Percentiles rank a stretch among this genome's conserved stretches.
phyloP scores from a whole-genome alignment of 2,888 invertebrate species.

The Melanargia galathea region DNA sequence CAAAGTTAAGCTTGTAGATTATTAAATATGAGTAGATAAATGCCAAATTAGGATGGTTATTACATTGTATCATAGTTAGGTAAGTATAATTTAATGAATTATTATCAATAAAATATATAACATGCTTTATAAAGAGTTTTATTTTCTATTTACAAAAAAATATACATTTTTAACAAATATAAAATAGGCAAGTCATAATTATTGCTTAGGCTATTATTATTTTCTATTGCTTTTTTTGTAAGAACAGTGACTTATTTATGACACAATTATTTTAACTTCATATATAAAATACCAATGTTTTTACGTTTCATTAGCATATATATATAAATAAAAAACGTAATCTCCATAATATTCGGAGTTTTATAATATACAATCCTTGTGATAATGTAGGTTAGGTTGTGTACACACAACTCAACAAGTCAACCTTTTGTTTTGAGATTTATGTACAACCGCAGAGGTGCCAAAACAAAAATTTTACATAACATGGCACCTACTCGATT shows the following conservation, averaged over 20 bases:
- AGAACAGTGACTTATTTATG: no score
- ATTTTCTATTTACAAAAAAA: slow-evolving; percentile 29
- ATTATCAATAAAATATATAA: slow-evolving; percentile 34
- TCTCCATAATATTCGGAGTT: no score
- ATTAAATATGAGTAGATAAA: slow-evolving; percentile 45
- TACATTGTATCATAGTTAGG: slow-evolving; percentile 35
- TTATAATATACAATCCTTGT: no score
- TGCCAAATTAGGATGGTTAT: slow-evolving; percentile 27
- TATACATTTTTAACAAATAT: slow-evolving; percentile 12
- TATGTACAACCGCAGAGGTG: no score
- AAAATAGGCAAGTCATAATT: not conserved
- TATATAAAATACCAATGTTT: not conserved
- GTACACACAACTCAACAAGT: no score
- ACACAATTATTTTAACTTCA: no score
- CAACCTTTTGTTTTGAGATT: no score
- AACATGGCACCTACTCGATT: no score
- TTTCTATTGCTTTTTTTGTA: not conserved
- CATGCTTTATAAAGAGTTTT: slow-evolving; percentile 26
- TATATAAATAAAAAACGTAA: no score
- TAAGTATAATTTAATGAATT: slow-evolving; percentile 32
- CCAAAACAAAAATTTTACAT: no score
- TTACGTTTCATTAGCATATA: not conserved
- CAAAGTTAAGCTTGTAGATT: slow-evolving; percentile 73
- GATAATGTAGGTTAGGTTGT: no score
- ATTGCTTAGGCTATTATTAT: not conserved